phyloP scores from a whole-genome alignment of 2,888 invertebrate genomes.

The Cynaeus angustus region DNA sequence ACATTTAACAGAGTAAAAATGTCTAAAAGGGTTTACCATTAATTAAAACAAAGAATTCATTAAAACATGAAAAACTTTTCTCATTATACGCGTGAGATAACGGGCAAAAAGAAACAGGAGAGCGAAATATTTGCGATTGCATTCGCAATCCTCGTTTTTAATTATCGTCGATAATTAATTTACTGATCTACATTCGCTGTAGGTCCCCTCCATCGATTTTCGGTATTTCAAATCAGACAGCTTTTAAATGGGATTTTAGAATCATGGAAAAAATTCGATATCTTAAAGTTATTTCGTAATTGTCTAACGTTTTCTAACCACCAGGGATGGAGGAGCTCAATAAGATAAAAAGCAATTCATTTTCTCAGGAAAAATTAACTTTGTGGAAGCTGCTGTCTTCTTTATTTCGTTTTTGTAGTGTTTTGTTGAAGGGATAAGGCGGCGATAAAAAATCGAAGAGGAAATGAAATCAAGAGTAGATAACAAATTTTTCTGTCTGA shows the following conservation, averaged over 20 bases:
- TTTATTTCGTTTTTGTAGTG: constrained; percentile 14
- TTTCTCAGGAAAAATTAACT: constrained; percentile 32
- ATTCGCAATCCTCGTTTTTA: constrained; percentile 22
- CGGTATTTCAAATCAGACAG: constrained; percentile 2
- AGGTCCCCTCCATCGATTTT: constrained; percentile 10
- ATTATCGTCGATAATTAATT: constrained; percentile 37
- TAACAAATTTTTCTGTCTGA: constrained; percentile 20
- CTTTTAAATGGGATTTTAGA: background rate
- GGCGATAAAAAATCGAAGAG: constrained; percentile 20
- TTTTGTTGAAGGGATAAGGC: constrained; percentile 20
- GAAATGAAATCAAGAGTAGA: constrained; percentile 24
- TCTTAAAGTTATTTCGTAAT: constrained; percentile 20
- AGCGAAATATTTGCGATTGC: constrained; percentile 31
- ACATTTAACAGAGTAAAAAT: constrained; percentile 34
- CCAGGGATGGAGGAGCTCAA: constrained; percentile 10
- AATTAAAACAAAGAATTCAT: constrained; percentile 56
- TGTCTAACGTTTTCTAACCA: constrained; percentile 30
- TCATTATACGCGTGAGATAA: constrained; percentile 51
- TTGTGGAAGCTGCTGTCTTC: constrained; percentile 31
- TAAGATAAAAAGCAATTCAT: constrained; percentile 33
- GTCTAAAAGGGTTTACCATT: constrained; percentile 49
- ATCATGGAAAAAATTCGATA: constrained; percentile 1
- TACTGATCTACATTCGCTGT: constrained; percentile 22
- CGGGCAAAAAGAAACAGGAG: constrained; percentile 35
- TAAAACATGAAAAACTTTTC: constrained; percentile 55